phyloP scores from a whole-genome alignment of 2,888 invertebrate genomes.

The Antheraea yamamai region DNA sequence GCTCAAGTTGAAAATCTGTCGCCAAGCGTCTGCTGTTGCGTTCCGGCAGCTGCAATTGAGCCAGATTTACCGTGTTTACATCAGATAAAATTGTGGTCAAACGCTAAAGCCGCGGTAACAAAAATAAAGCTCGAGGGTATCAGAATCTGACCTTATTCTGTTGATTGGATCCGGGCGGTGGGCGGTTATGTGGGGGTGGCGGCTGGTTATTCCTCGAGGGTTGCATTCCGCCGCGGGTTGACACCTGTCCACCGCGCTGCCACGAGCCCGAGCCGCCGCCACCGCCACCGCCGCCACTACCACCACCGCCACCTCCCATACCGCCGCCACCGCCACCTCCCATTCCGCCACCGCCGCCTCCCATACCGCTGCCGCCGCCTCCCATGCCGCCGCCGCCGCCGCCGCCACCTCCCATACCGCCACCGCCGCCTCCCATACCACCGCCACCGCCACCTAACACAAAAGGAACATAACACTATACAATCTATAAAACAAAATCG shows the following conservation, averaged over 20 bases:
- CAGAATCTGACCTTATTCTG: not conserved
- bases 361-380: slow-evolving; percentile 39
- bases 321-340: slow-evolving; percentile 45
- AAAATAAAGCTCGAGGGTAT: not conserved
- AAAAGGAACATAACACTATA: too few relatives aligned
- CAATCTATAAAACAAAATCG: too few relatives aligned
- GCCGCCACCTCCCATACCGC: slow-evolving; percentile 29
- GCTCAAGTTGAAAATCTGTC: too few relatives aligned
- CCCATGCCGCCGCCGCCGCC: slow-evolving; percentile 31
- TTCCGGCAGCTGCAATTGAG: too few relatives aligned
- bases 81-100: too few relatives aligned
- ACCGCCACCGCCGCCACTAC: slow-evolving; percentile 25
- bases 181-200: not conserved
- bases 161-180: slow-evolving; percentile 31
- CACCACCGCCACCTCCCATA: not conserved
- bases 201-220: slow-evolving; percentile 18
- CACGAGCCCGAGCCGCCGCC: slow-evolving; percentile 53
- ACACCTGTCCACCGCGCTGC: slow-evolving; percentile 58
- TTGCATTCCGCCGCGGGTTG: slow-evolving; percentile 24
- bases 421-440: slow-evolving; percentile 35
- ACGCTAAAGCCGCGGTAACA: too few relatives aligned
- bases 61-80: too few relatives aligned
- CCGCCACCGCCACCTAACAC: not conserved
- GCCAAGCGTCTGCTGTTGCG: too few relatives aligned
- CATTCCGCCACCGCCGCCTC: slow-evolving; percentile 43